phyloP scores from a whole-genome alignment of 64 coral and sea anemone species.

The Hydrozoanthus tunicans region DNA sequence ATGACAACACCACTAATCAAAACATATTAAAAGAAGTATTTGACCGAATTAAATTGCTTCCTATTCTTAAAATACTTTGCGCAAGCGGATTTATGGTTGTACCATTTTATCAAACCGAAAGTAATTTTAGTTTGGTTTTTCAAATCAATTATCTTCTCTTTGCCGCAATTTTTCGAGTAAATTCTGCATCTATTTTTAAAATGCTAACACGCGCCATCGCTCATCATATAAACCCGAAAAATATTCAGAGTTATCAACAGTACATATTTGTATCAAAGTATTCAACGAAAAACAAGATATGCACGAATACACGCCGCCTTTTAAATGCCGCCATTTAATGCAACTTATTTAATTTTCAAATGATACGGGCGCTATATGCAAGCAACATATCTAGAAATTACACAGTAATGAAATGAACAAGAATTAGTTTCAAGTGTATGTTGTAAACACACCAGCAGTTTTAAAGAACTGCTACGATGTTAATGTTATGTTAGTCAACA shows the following conservation, averaged over 20 bases:
- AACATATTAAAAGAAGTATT: no score
- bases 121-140: no score
- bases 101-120: no score
- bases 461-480: not conserved
- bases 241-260: not conserved
- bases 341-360: not conserved
- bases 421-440: not conserved
- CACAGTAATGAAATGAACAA: not conserved
- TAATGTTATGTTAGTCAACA: not conserved
- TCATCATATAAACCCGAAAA: not conserved
- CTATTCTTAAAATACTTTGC: no score
- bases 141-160: not conserved
- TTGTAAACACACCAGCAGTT: slow-evolving; percentile 1
- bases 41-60: no score
- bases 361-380: not conserved
- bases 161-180: not conserved
- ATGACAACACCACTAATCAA: no score
- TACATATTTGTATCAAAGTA: not conserved
- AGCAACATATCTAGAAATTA: not conserved
- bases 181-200: not conserved
- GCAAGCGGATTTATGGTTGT: no score
- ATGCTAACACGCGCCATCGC: not conserved
- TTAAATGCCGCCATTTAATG: slow-evolving; percentile 29
- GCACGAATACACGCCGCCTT: not conserved
- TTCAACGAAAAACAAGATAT: not conserved